Evolutionary conservation across 2,888 invertebrate genomes (phyloP), one percentile per base, ranked within the genome.

Genomic region (Cryptocheilus praepositus): DNA sequence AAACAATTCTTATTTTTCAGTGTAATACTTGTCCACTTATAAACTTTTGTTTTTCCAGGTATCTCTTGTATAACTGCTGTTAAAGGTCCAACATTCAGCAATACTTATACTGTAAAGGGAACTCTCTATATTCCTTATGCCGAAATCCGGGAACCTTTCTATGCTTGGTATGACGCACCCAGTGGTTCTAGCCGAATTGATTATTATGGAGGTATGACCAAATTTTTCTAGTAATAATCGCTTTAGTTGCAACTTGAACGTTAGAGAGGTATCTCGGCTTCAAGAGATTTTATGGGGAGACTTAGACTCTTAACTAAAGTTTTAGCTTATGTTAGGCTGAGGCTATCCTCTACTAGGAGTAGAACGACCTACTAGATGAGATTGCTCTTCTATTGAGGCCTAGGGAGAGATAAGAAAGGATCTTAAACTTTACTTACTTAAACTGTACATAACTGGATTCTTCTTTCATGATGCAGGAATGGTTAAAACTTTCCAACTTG

Each of bases 131-230:
- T 98, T 75, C 98, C 98, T 0, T 98, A 98, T 90, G 98, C 98
- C 0, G 98, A 98, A 90, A 93, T 98, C 57, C 91, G 92, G 22
- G 98, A 98, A 88, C 97, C 98, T 0, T 97, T 98, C 86, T 94
- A 92, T 83, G 96, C 95, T 15, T 98, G 95, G 94, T 97, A 92
- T 81, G 97, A 98, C 90, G 92, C 90, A 28, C 90, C 91, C 3
- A 92, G 92, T 61, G 93, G 93, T 64, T 93, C 93, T 67, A 97
- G 97, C 51, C 93, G 98, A 55, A 95, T 98, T 70, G 98, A 98
- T 89, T 98, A 98, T 86, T 98, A 98, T 89, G 96, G 96, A 71
- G 95, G 95, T 87, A 88, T 43, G 16, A 57, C 25, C 21, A 15
- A 44, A 21, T 44, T 49, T 11, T 18, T n/a, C 16, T 49, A 18